Conservation (phyloP, 2,113 vertebrate genomes). For the Hippocampus comes region DNA sequence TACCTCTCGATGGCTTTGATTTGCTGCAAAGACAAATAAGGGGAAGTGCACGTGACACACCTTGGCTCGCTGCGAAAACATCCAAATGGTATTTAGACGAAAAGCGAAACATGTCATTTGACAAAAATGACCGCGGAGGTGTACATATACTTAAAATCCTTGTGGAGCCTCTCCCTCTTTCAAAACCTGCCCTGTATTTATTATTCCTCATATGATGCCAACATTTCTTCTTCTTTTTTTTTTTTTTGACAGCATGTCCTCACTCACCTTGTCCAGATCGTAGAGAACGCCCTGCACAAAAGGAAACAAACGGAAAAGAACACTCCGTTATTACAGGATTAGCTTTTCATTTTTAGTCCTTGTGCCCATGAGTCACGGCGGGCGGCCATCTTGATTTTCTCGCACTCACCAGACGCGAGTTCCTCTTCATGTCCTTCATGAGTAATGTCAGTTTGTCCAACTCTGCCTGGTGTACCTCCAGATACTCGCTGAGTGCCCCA, state of each 20-base stretch:
- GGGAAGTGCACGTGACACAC: background rate
- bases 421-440: conserved; percentile 96
- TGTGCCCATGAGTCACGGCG: background rate
- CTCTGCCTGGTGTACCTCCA: conserved; percentile 91
- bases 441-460: conserved; percentile 89
- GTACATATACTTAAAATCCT: conserved; percentile 1
- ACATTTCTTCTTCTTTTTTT: background rate
- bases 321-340: conserved; percentile 18
- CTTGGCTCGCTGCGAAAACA: background rate
- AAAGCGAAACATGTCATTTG: conserved; percentile 2
- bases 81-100: conserved; percentile 1
- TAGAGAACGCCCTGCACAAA: conserved; percentile 88
- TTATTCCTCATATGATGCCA: background rate
- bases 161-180: background rate
- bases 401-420: conserved; percentile 88
- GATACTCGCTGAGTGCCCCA: conserved; percentile 80
- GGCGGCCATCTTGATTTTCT: conserved; percentile 15
- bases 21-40: conserved; percentile 79
- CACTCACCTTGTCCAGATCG: conserved; percentile 94
- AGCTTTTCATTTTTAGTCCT: background rate
- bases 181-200: background rate
- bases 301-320: conserved; percentile 17
- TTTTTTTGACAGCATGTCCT: background rate
- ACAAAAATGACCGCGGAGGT: background rate
- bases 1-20: conserved; percentile 95